Conservation (phyloP, 2,888 invertebrate species). For the Ceriagrion tenellum region DNA sequence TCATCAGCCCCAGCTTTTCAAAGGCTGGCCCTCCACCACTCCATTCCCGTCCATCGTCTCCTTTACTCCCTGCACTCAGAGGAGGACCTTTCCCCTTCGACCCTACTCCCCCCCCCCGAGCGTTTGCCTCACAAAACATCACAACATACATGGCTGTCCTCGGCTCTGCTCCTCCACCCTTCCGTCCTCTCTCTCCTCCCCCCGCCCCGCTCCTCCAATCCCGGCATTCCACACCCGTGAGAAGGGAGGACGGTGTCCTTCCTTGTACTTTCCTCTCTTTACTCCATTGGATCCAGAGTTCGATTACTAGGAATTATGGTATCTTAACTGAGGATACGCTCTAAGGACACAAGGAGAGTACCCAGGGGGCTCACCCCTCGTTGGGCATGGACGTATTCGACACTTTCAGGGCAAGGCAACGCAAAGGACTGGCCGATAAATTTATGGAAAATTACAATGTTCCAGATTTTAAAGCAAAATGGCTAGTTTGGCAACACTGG, state of each 20-base stretch:
- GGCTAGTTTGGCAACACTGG: too few relatives aligned
- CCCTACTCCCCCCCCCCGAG: background rate
- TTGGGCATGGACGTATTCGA: too few relatives aligned
- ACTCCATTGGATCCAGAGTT: background rate
- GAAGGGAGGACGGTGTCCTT: background rate
- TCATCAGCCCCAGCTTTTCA: slow-evolving; percentile 59
- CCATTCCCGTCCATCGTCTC: background rate
- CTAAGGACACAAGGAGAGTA: too few relatives aligned
- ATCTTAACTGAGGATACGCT: background rate
- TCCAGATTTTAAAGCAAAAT: too few relatives aligned
- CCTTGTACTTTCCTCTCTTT: too few relatives aligned
- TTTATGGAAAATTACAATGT: too few relatives aligned
- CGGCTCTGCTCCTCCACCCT: background rate
- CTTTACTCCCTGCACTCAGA: slow-evolving; percentile 34
- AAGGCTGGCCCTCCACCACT: background rate
- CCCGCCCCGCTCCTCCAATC: background rate
- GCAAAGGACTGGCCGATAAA: too few relatives aligned
- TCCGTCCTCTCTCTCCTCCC: background rate
- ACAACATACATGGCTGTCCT: background rate
- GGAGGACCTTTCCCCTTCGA: background rate
- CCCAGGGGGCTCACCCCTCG: too few relatives aligned
- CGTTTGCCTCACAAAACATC: slow-evolving; percentile 62
- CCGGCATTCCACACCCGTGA: background rate
- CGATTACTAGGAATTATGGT: background rate
- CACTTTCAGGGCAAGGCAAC: too few relatives aligned